These are phyloP conservation scores for Cuculus canorus DNA, from an alignment of 2,797 vertebrate genomes.

Conservation along the genomic window DNA sequence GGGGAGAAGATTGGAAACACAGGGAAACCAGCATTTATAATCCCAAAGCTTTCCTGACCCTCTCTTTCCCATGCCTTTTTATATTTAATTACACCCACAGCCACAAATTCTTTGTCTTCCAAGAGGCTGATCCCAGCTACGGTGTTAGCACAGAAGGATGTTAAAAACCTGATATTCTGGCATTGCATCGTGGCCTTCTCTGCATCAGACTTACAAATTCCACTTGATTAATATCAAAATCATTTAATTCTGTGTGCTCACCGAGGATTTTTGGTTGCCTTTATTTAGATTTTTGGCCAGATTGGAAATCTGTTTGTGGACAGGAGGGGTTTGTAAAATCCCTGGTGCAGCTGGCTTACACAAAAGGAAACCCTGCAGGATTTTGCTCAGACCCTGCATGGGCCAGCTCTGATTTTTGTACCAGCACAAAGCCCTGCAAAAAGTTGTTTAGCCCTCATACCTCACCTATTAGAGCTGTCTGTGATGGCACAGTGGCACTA, in stretches of 20 bases:
- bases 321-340: no score
- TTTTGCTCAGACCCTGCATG: neutral
- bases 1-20: fast-evolving
- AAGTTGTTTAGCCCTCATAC: neutral
- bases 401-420: neutral
- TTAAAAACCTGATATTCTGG: neutral
- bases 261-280: neutral
- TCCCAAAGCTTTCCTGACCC: neutral
- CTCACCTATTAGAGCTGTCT: neutral
- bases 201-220: neutral
- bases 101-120: neutral
- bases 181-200: neutral
- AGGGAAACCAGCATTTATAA: fast-evolving
- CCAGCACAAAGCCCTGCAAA: neutral
- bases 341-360: no score
- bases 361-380: neutral
- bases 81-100: no score
- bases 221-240: no score
- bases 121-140: neutral
- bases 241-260: neutral
- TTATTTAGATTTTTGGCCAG: neutral
- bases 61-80: neutral
- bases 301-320: neutral
- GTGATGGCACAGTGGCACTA: fast-evolving
- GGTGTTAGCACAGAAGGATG: neutral